Evolutionary conservation across 1,140 invertebrate species (phyloP).

Genomic region (Drosophila ambigua): DNA sequence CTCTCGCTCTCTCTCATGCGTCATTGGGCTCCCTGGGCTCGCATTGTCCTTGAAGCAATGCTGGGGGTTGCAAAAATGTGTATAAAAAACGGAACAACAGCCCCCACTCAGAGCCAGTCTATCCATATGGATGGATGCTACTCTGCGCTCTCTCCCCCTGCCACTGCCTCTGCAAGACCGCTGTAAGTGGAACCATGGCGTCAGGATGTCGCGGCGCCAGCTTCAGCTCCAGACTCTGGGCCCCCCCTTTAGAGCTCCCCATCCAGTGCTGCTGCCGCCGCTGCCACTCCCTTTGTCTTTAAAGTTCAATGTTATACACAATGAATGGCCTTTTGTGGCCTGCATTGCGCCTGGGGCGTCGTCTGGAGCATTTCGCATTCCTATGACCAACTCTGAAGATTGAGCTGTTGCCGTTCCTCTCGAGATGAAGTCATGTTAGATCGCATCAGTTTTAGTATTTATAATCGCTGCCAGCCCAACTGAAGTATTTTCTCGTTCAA

Average conservation of each 20-base stretch:
- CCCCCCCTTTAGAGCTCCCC: conserved; percentile 2
- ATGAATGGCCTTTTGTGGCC: conserved; percentile 53
- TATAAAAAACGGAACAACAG: conserved; percentile 40
- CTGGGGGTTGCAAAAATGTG: conserved; percentile 39
- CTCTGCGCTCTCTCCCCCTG: background rate
- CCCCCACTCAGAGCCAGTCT: conserved; percentile 42
- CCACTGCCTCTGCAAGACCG: conserved; percentile 40
- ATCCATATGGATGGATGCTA: conserved; percentile 62
- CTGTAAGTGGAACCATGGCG: conserved; percentile 60
- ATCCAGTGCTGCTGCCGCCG: too few relatives aligned
- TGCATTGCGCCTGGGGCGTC: conserved; percentile 47
- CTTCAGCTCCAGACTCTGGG: conserved; percentile 31
- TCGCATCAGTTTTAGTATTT: background rate
- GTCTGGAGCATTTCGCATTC: conserved; percentile 36
- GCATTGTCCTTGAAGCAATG: conserved; percentile 62
- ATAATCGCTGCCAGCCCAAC: background rate
- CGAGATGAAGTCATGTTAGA: conserved; percentile 34
- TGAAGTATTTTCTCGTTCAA: background rate
- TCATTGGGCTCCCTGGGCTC: conserved; percentile 36
- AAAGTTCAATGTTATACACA: conserved; percentile 55
- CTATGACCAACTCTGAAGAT: conserved; percentile 30
- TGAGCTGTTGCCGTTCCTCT: conserved; percentile 11
- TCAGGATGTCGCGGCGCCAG: conserved; percentile 73
- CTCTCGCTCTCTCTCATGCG: conserved; percentile 24
- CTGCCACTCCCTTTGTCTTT: conserved; percentile 10